phyloP scores from a whole-genome alignment of 1,140 invertebrate genomes.

The Drosophila malerkotliana region DNA sequence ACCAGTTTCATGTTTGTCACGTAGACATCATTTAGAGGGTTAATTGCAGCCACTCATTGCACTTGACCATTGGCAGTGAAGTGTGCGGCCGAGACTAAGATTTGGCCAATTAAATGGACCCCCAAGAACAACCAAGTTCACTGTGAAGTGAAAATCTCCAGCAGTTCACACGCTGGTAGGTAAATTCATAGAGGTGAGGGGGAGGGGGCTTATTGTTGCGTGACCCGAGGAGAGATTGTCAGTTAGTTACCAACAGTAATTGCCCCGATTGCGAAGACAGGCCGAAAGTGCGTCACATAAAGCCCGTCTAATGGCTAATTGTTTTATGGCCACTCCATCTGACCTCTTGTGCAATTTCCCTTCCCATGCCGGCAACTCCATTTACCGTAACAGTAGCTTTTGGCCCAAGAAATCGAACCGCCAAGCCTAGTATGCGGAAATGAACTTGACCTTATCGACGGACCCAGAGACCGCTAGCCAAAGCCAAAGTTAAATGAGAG shows the following conservation, averaged over 20 bases:
- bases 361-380: conserved; percentile 24
- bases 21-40: conserved; percentile 5
- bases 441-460: conserved; percentile 79
- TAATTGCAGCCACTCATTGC: conserved; percentile 52
- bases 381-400: conserved; percentile 1
- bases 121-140: conserved; percentile 39
- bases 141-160: conserved; percentile 19
- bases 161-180: conserved; percentile 29
- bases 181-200: conserved; percentile 3
- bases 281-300: conserved; percentile 56
- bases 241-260: conserved; percentile 58
- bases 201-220: conserved; percentile 17
- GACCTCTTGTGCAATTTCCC: conserved; percentile 76
- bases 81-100: conserved; percentile 22
- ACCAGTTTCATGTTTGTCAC: neutral
- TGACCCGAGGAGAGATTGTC: conserved; percentile 61
- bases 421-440: conserved; percentile 55
- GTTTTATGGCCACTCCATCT: conserved; percentile 53
- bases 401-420: neutral
- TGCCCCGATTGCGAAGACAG: conserved; percentile 53
- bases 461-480: conserved; percentile 40
- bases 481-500: conserved; percentile 55
- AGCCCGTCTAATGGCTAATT: conserved; percentile 58
- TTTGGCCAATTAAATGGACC: conserved; percentile 38
- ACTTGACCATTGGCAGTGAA: conserved; percentile 74